Conservation (phyloP, 2,888 invertebrate species). For the Phengaris arion region DNA sequence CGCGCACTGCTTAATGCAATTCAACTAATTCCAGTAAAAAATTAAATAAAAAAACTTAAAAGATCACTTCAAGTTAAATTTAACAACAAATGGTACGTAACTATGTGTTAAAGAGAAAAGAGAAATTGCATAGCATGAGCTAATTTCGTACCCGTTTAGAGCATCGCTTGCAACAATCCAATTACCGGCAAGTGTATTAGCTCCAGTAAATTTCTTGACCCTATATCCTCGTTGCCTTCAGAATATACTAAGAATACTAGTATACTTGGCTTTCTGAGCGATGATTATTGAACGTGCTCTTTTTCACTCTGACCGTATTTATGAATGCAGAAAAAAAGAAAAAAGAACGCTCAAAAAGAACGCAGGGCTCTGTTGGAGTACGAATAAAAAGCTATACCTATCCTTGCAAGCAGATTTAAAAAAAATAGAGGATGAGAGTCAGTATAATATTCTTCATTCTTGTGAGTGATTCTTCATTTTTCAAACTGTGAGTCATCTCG, state of each 20-base stretch:
- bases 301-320: background rate
- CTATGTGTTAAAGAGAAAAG: slow-evolving; percentile 25
- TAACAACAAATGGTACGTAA: slow-evolving; percentile 6
- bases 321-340: no score
- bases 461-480: no score
- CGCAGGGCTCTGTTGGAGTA: no score
- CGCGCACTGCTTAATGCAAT: no score
- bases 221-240: slow-evolving; percentile 34
- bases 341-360: no score
- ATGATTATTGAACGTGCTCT: background rate
- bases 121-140: slow-evolving; percentile 28
- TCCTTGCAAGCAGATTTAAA: no score
- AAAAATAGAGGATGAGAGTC: no score
- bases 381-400: no score
- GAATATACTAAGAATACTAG: slow-evolving; percentile 16
- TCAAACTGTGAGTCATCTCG: no score
- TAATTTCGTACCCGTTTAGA: slow-evolving; percentile 25
- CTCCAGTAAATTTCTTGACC: slow-evolving; percentile 42
- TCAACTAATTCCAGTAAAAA: background rate
- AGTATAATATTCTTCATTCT: no score
- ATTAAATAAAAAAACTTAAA: background rate
- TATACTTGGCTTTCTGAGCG: background rate
- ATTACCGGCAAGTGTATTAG: slow-evolving; percentile 40
- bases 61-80: background rate
- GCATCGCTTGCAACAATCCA: slow-evolving; percentile 37